phyloP scores from a whole-genome alignment of 1,140 invertebrate species.

The Dinoponera quadriceps region DNA sequence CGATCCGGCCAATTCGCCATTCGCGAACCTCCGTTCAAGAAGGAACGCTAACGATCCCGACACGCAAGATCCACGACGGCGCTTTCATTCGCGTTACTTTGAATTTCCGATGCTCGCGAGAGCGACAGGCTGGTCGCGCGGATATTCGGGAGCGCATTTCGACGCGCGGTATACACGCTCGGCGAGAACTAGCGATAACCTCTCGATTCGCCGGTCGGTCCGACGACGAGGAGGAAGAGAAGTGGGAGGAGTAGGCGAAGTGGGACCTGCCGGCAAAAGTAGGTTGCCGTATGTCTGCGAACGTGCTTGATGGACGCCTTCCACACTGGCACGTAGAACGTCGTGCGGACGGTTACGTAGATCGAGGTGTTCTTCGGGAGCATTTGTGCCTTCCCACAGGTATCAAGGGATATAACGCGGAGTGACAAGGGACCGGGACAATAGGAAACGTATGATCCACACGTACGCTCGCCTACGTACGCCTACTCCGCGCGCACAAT shows the following conservation, averaged over 20 bases:
- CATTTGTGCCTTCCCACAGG: constrained; percentile 77
- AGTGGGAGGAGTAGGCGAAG: neutral
- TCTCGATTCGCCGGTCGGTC: constrained; percentile 14
- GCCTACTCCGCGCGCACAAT: constrained; percentile 32
- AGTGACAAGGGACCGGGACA: constrained; percentile 76
- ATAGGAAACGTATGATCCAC: constrained; percentile 65
- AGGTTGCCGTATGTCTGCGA: constrained; percentile 35
- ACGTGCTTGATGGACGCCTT: constrained; percentile 69
- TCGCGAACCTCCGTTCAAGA: too few relatives aligned
- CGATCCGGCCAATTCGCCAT: too few relatives aligned
- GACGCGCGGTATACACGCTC: neutral
- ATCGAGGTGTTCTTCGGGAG: constrained; percentile 66
- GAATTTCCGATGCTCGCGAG: neutral
- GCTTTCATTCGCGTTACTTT: too few relatives aligned
- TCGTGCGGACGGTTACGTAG: constrained; percentile 36
- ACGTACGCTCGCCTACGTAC: constrained; percentile 48
- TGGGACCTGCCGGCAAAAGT: constrained; percentile 11
- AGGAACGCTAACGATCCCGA: too few relatives aligned
- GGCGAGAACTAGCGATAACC: neutral
- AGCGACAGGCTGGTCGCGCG: neutral
- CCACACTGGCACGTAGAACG: constrained; percentile 42
- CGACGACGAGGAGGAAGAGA: constrained; percentile 11
- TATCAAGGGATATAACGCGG: constrained; percentile 74
- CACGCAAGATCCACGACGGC: too few relatives aligned
- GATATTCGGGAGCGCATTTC: neutral